Conservation (phyloP, 2,797 vertebrate genomes). For the Centroberyx gerrardi region DNA sequence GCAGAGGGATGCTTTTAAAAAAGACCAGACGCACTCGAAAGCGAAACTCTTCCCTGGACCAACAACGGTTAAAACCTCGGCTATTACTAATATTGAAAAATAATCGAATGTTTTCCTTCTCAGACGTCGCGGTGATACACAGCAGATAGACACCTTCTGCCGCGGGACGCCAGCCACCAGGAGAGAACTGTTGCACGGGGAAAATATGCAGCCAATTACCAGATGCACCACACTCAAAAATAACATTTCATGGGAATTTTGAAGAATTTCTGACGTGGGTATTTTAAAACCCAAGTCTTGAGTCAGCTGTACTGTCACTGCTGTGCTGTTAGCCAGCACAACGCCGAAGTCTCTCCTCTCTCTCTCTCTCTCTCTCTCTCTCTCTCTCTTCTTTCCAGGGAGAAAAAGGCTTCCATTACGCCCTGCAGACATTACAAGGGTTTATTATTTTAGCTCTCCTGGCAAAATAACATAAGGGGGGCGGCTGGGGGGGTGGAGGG, state of each 20-base stretch:
- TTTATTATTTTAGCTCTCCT: constrained; percentile 77
- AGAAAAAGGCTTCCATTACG: constrained; percentile 63
- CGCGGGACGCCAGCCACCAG: background rate
- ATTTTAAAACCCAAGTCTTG: constrained; percentile 25
- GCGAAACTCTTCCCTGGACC: background rate
- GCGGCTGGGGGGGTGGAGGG: constrained; percentile 23
- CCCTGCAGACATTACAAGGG: constrained; percentile 63
- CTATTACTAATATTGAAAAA: constrained; percentile 2
- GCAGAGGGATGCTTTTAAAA: background rate
- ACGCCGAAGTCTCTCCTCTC: constrained; percentile 23
- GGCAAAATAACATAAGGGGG: constrained; percentile 63
- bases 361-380: background rate
- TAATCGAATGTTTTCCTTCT: constrained; percentile 7
- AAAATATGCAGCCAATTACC: constrained; percentile 59
- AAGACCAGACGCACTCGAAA: background rate
- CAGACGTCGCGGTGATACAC: constrained; percentile 9
- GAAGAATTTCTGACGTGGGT: constrained; percentile 17
- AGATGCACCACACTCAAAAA: constrained; percentile 44
- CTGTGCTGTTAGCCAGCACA: constrained; percentile 21
- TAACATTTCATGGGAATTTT: constrained; percentile 44
- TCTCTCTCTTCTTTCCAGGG: constrained; percentile 60
- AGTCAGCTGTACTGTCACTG: constrained; percentile 49
- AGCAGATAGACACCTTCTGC: constrained; percentile 21
- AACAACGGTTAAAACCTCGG: background rate
- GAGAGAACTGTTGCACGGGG: constrained; percentile 47